Conservation (phyloP, 2,888 invertebrate species). For the Conus canariensis region DNA sequence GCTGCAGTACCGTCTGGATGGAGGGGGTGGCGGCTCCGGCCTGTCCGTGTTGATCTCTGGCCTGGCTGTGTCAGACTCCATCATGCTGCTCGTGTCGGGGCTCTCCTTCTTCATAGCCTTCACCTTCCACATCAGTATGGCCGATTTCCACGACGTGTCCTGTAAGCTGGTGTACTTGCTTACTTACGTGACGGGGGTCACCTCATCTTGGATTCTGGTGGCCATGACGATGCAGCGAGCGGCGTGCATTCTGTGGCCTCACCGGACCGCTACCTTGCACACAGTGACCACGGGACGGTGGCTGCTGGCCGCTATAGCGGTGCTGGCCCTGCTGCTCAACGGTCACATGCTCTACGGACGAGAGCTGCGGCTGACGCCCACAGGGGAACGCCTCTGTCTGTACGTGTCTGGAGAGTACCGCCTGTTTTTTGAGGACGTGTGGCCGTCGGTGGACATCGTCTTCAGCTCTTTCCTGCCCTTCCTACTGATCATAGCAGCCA, state of each 20-base stretch:
- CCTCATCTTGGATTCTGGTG: constrained; percentile 47
- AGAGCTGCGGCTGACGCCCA: background rate
- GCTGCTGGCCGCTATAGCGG: background rate
- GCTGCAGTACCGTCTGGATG: background rate
- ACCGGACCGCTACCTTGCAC: background rate
- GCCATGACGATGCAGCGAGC: constrained; percentile 46
- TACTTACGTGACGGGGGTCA: constrained; percentile 29
- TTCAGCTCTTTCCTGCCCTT: constrained; percentile 22
- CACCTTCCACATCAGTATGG: background rate
- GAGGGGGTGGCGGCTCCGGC: background rate
- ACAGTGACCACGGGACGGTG: background rate
- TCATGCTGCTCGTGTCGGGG: constrained; percentile 42
- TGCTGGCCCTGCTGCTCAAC: background rate
- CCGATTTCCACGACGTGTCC: constrained; percentile 23
- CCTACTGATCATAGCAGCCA: background rate
- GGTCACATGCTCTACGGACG: constrained; percentile 22
- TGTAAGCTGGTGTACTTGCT: constrained; percentile 44
- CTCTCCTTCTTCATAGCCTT: background rate
- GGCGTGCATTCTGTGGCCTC: constrained; percentile 42
- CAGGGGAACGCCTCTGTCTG: background rate
- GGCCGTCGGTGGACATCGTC: constrained; percentile 19
- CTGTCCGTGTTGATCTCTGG: constrained; percentile 42
- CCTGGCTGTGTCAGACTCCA: constrained; percentile 47
- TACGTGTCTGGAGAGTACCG: constrained; percentile 24
- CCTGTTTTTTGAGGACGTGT: background rate